Percentiles rank a stretch among this genome's conserved stretches.
Evolutionary conservation across 2,888 invertebrate species (phyloP).

Genomic region (Pristionchus arcanus): DNA sequence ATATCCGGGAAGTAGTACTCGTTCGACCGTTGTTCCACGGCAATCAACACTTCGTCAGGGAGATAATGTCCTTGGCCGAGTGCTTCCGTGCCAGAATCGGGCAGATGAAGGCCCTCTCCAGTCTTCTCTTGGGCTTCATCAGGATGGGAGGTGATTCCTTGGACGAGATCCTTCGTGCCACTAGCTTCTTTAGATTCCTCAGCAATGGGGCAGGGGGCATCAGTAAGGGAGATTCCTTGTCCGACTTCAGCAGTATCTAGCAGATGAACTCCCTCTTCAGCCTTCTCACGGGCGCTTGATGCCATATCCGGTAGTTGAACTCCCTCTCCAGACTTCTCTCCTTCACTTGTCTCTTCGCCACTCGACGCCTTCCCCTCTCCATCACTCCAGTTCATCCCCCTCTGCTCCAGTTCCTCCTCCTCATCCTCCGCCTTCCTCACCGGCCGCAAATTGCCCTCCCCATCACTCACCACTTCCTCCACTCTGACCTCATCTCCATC

Average conservation of each 20-base stretch:
- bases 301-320: not conserved
- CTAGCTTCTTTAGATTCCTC: no score
- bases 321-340: not conserved
- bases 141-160: not conserved
- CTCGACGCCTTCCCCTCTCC: no score
- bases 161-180: no score
- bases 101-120: no score
- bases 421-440: not conserved
- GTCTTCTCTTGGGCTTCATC: not conserved
- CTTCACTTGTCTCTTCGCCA: not conserved
- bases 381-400: no score
- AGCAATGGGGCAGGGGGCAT: no score
- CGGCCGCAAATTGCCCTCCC: not conserved
- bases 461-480: constrained; percentile 7
- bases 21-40: not conserved
- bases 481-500: not conserved
- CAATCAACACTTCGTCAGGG: not conserved
- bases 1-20: not conserved
- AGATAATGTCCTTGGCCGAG: not conserved
- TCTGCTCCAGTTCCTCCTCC: not conserved
- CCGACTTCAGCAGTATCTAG: not conserved
- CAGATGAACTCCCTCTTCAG: not conserved
- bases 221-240: not conserved
- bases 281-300: not conserved
- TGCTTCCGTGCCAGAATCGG: no score